Evolutionary conservation across 2,113 vertebrate species (phyloP).

Genomic region (Alouatta palliata): DNA sequence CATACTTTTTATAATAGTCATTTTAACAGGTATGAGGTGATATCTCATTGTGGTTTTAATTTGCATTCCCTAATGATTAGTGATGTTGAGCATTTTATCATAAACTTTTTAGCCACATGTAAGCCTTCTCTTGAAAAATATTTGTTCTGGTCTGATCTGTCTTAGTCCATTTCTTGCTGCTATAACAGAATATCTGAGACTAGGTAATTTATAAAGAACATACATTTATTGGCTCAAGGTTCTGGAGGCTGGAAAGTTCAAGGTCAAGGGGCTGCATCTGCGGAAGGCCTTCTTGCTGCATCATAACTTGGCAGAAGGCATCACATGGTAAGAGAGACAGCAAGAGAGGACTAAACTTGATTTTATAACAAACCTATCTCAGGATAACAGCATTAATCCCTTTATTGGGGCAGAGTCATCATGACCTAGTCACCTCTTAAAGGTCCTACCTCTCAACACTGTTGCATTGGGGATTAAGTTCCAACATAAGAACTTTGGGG

Average conservation of each 20-base stretch:
- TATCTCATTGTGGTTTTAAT: not conserved
- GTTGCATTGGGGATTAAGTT: not conserved
- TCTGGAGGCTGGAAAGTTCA: not conserved
- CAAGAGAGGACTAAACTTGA: not conserved
- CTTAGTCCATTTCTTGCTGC: not conserved
- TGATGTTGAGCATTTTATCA: not conserved
- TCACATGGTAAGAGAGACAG: not conserved
- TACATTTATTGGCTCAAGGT: not conserved
- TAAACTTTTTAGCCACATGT: not conserved
- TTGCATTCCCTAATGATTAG: not conserved
- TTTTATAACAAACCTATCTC: not conserved
- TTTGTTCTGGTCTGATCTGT: not conserved
- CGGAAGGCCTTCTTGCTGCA: not conserved
- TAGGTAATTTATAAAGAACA: not conserved
- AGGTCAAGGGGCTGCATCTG: not conserved
- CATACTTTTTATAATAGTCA: not conserved
- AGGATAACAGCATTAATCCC: not conserved
- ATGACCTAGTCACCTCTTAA: not conserved
- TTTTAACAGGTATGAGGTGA: not conserved
- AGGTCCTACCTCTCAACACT: not conserved
- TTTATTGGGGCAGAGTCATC: not conserved
- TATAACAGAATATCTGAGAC: not conserved
- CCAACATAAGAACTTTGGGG: not conserved
- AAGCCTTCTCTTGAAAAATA: not conserved
- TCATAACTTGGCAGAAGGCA: not conserved